phyloP scores from a whole-genome alignment of 2,113 vertebrate genomes.

The Paedocypris sp. region DNA sequence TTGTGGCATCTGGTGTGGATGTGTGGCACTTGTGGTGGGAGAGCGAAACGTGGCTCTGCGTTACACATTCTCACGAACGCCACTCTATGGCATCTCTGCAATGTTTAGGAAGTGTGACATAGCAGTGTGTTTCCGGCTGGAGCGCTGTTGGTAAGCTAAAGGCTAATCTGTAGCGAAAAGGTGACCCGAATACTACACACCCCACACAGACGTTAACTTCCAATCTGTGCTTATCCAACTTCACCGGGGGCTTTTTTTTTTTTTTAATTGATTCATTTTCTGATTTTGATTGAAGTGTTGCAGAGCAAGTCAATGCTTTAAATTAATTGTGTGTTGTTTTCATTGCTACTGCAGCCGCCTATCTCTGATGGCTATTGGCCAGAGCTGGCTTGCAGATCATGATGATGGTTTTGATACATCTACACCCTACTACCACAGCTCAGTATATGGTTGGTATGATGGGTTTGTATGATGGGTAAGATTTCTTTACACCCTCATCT shows the following conservation, averaged over 20 bases:
- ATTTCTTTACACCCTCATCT: conserved; percentile 75
- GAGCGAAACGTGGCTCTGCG: background rate
- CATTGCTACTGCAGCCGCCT: conserved; percentile 99
- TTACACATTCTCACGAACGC: conserved; percentile 35
- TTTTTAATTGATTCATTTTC: too few species aligned
- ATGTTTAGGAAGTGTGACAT: conserved; percentile 35
- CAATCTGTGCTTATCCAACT: conserved; percentile 1
- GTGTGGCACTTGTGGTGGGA: background rate
- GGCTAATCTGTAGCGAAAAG: conserved; percentile 41
- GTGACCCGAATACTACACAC: conserved; percentile 29
- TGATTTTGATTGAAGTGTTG: conserved; percentile 46
- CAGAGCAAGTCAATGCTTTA: conserved; percentile 54
- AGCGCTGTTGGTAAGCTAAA: conserved; percentile 62
- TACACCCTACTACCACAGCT: conserved; percentile 97
- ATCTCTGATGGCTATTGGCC: conserved; percentile 92
- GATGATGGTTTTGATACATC: conserved; percentile 93
- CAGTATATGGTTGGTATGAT: conserved; percentile 99
- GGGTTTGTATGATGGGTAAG: conserved; percentile 99
- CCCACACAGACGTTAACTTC: background rate
- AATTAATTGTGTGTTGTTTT: conserved; percentile 98
- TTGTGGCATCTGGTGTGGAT: conserved; percentile 18
- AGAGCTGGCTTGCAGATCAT: conserved; percentile 98
- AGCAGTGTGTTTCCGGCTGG: conserved; percentile 53
- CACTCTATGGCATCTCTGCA: conserved; percentile 36
- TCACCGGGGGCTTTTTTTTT: conserved; percentile 41